phyloP scores from a whole-genome alignment of 2,888 invertebrate genomes.

The Drosophila mimetica region DNA sequence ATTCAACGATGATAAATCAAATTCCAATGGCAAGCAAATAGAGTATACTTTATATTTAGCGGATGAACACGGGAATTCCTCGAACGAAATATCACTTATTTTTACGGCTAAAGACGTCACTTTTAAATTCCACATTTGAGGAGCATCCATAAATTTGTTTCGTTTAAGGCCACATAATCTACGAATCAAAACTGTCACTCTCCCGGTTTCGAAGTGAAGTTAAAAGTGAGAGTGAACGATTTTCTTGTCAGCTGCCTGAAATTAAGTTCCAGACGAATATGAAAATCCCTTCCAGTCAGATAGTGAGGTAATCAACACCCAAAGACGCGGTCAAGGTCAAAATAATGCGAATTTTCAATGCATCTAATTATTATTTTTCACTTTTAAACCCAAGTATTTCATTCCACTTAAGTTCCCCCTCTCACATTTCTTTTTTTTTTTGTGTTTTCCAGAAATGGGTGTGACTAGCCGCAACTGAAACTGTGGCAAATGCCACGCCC shows the following conservation, averaged over 20 bases:
- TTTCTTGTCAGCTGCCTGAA: conserved; percentile 54
- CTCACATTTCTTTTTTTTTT: background rate
- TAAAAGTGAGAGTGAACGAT: conserved; percentile 71
- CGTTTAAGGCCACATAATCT: conserved; percentile 15
- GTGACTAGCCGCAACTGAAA: conserved; percentile 35
- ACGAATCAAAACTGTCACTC: conserved; percentile 50
- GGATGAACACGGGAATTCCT: conserved; percentile 31
- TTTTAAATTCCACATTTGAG: conserved; percentile 11
- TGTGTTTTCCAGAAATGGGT: conserved; percentile 8
- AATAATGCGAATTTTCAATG: background rate
- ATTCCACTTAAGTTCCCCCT: conserved; percentile 5
- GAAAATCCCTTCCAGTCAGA: conserved; percentile 31
- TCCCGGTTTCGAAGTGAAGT: conserved; percentile 44
- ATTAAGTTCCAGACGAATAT: conserved; percentile 1
- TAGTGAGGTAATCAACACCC: conserved; percentile 24
- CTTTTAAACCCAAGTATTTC: background rate
- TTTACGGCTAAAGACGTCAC: conserved; percentile 6
- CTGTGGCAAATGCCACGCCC: conserved; percentile 72
- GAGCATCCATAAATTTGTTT: conserved; percentile 32
- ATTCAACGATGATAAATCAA: conserved; percentile 25
- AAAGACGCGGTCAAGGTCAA: conserved; percentile 24
- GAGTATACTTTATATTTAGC: conserved; percentile 23
- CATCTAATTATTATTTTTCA: background rate
- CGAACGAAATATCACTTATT: conserved; percentile 28
- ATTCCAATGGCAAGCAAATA: conserved; percentile 16